Evolutionary conservation across 2,113 vertebrate genomes (phyloP), one percentile per base, ranked within the genome.

Genomic region (Hylia prasina): DNA sequence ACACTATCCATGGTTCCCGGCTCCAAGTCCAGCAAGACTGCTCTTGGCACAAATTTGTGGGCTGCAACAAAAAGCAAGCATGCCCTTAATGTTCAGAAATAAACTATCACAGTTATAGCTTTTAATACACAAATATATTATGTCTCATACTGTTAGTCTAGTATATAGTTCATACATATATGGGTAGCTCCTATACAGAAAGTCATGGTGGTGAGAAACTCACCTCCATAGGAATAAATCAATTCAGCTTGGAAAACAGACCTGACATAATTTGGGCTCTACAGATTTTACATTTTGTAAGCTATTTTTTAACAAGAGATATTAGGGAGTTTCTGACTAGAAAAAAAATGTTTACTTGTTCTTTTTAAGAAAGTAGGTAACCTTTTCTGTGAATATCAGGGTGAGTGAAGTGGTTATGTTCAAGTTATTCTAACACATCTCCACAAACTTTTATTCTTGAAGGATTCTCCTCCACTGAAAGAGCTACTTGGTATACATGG

Each of bases 1-100:
- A 99, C 99, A 66, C 99, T 99, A 95, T 99, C 99, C 99, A 99
- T 99, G 82, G 99, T 99, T 94, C 99, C 99, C 0, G 99, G 99
- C 92, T 99, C 99, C 98, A 99, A 96, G 95, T 99, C 99, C 89
- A 99, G 98, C 44, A 99, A 90, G 72, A 99, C 98, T 0, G 99
- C 98, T 89, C 99, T 98, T 79, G 99, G 99, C 61, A 99, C 99
- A 4, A 98, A 99, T 90, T 99, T 99, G 96, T 99, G 98, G 45
- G 98, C 99, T 99, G 94, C 56, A 97, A 94, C 5, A 91, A 93
- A 86, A 96, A 71, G 24, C 7, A 89, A 89, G 53, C 54, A 93
- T 17, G 12, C 4, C 25, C 33, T 94, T 86, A 86, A 35, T 47
- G 25, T 33, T 88, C 79, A 70, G 45, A 82, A 82, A 76, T 33